Conservation (phyloP, 2,113 vertebrate genomes). For the Varanus komodoensis region DNA sequence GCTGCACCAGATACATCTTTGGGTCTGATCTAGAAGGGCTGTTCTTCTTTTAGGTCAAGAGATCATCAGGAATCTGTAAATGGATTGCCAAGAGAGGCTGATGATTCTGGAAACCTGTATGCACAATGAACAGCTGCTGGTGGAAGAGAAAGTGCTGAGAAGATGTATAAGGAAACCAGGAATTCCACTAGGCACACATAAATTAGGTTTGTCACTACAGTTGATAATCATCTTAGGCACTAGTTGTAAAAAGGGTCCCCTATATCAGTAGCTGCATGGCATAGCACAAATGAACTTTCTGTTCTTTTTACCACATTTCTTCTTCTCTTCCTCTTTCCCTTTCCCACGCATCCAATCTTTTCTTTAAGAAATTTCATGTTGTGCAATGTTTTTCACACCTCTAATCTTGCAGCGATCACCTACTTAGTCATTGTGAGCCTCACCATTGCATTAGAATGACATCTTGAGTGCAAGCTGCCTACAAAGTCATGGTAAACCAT, state of each 20-base stretch:
- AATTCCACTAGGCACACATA: neutral
- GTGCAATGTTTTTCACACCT: neutral
- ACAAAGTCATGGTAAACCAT: neutral
- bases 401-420: neutral
- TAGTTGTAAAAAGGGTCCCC: neutral
- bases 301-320: neutral
- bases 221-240: slow-evolving; percentile 21
- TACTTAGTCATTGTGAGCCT: too few species aligned
- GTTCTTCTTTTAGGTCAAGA: neutral
- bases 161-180: neutral
- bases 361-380: neutral
- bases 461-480: neutral
- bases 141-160: neutral
- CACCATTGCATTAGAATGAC: neutral
- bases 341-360: neutral
- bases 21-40: neutral
- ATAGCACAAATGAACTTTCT: neutral
- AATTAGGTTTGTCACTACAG: neutral
- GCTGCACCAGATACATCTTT: neutral
- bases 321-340: neutral
- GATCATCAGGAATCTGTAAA: neutral
- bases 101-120: neutral
- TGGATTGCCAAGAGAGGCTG: neutral
- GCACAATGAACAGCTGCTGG: slow-evolving; percentile 13
- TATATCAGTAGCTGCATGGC: neutral